phyloP scores from a whole-genome alignment of 2,113 vertebrate species.

The Thamnophis sirtalis region DNA sequence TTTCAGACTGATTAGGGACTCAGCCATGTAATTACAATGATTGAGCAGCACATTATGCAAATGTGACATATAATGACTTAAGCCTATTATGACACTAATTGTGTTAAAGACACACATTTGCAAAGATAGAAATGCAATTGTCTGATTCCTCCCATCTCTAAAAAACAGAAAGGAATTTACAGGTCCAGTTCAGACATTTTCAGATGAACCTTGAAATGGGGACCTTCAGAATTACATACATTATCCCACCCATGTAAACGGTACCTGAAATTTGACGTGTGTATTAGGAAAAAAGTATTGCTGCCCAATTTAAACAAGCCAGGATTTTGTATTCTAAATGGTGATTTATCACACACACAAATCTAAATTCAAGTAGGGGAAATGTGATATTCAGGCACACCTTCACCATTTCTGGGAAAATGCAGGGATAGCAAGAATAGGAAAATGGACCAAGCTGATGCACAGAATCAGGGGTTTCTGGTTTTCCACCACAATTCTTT shows the following conservation, averaged over 20 bases:
- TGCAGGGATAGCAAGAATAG: neutral
- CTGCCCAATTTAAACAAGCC: neutral
- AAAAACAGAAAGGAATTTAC: neutral
- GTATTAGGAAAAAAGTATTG: neutral
- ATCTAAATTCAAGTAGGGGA: neutral
- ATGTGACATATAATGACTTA: neutral
- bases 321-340: neutral
- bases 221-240: neutral
- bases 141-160: neutral
- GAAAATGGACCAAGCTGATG: neutral
- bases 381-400: neutral
- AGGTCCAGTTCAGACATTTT: neutral
- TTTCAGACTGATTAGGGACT: neutral
- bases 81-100: neutral
- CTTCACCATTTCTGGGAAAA: neutral
- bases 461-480: neutral
- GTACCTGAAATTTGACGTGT: rapidly evolving
- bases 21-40: neutral
- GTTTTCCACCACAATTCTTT: neutral
- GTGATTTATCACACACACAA: neutral
- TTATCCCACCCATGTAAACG: neutral
- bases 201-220: neutral
- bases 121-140: neutral
- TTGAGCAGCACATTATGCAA: neutral
- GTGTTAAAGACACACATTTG: neutral